Evolutionary conservation across 2,888 invertebrate species (phyloP).

Genomic region (Drosophila algonquin): DNA sequence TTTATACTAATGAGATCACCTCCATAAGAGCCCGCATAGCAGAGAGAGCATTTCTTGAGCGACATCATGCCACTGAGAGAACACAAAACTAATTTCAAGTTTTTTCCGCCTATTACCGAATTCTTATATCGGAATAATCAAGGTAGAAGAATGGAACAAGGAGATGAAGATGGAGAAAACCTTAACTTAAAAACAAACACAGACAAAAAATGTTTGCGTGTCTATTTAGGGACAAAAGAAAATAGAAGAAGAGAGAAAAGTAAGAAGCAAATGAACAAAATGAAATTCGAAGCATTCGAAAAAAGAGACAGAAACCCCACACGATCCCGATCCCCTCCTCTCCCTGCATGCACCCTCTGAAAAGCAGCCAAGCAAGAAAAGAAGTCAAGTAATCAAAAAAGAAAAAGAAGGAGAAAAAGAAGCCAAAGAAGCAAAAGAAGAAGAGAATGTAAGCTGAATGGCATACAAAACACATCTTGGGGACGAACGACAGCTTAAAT

Average conservation of each 20-base stretch:
- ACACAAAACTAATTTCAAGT: conserved; percentile 44
- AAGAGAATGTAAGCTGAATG: background rate
- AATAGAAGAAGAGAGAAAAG: conserved; percentile 38
- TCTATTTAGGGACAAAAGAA: conserved; percentile 10
- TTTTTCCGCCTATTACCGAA: conserved; percentile 45
- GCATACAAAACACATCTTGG: background rate
- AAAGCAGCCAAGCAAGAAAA: conserved; percentile 37
- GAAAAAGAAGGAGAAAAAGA: conserved; percentile 16
- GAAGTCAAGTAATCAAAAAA: conserved; percentile 49
- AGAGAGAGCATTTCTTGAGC: conserved; percentile 36
- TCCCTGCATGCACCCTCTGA: conserved; percentile 3
- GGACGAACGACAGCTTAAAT: background rate
- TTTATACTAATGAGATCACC: conserved; percentile 11
- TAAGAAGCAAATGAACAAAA: conserved; percentile 40
- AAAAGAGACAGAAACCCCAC: conserved; percentile 19
- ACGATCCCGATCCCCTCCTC: background rate
- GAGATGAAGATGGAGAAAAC: conserved; percentile 20
- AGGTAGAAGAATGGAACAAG: background rate
- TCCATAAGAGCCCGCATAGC: conserved; percentile 2
- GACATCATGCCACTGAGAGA: background rate
- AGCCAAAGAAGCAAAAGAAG: conserved; percentile 1
- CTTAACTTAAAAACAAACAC: conserved; percentile 45
- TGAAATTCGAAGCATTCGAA: conserved; percentile 60
- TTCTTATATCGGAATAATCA: conserved; percentile 3
- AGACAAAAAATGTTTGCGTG: conserved; percentile 8